Conservation (phyloP, 1,140 invertebrate genomes). For the Drusus annulatus region DNA sequence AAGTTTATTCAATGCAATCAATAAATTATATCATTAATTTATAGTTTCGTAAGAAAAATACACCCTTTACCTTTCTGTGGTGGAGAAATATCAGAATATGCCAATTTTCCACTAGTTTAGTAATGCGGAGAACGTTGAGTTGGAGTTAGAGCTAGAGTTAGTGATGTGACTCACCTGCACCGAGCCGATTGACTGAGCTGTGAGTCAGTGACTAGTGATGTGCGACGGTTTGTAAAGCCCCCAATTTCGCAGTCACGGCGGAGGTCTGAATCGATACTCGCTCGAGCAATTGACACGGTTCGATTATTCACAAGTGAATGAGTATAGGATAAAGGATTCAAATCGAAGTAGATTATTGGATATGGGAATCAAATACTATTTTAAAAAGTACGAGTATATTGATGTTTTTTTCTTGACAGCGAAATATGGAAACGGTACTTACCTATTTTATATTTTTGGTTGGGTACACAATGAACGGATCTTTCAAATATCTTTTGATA, state of each 20-base stretch:
- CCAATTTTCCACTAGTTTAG: conserved; percentile 15
- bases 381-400: no score
- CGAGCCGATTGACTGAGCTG: conserved; percentile 2
- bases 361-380: no score
- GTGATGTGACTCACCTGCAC: background rate
- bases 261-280: conserved; percentile 27
- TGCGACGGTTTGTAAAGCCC: conserved; percentile 24
- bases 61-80: no score
- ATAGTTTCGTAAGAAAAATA: no score
- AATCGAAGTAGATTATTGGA: no score
- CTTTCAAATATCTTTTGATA: no score
- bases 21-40: no score
- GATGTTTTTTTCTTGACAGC: no score
- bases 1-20: no score
- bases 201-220: conserved; percentile 31
- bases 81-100: background rate
- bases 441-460: no score
- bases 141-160: background rate
- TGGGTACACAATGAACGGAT: no score
- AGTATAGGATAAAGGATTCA: background rate
- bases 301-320: conserved; percentile 14
- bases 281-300: conserved; percentile 26
- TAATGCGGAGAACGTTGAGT: background rate
- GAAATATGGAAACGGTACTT: no score
- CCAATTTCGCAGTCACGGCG: conserved; percentile 22